phyloP scores from a whole-genome alignment of 2,888 invertebrate genomes.

The Melanostoma mellinum region DNA sequence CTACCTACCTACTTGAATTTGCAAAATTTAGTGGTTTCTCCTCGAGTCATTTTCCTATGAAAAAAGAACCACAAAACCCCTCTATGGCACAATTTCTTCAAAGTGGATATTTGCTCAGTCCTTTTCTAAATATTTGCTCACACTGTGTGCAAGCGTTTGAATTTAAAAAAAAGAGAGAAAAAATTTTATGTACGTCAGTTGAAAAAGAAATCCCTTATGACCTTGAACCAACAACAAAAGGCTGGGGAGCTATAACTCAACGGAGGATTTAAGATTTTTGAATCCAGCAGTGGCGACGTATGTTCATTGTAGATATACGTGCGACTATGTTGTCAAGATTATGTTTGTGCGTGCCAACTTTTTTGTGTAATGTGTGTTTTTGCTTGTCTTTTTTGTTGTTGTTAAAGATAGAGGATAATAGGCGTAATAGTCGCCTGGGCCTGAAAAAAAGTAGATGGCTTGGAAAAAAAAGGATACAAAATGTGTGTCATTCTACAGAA shows the following conservation, averaged over 20 bases:
- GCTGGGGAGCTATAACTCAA: constrained; percentile 5
- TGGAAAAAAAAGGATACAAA: constrained; percentile 1
- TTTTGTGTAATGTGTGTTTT: constrained; percentile 24
- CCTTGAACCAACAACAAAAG: constrained; percentile 24
- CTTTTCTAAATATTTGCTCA: constrained; percentile 51
- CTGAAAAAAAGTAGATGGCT: constrained; percentile 17
- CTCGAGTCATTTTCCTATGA: not conserved
- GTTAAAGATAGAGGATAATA: constrained; percentile 23
- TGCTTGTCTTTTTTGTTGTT: constrained; percentile 6
- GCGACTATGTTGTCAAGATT: constrained; percentile 33
- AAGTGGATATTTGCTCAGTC: constrained; percentile 30
- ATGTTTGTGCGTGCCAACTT: constrained; percentile 55
- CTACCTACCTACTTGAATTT: constrained; percentile 15
- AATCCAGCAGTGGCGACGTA: not conserved
- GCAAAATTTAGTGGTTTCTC: constrained; percentile 27
- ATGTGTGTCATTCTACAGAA: constrained; percentile 46
- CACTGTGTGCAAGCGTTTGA: constrained; percentile 13
- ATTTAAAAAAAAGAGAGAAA: not conserved
- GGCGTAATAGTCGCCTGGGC: constrained; percentile 30
- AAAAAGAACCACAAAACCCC: constrained; percentile 27
- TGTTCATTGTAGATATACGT: too few relatives aligned
- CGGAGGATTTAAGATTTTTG: constrained; percentile 2
- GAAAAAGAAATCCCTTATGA: constrained; percentile 24
- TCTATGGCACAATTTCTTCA: constrained; percentile 18
- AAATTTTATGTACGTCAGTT: not conserved